Base-by-base conservation (phyloP, 2,113 vertebrate species). In the Scortum barcoo region DNA sequence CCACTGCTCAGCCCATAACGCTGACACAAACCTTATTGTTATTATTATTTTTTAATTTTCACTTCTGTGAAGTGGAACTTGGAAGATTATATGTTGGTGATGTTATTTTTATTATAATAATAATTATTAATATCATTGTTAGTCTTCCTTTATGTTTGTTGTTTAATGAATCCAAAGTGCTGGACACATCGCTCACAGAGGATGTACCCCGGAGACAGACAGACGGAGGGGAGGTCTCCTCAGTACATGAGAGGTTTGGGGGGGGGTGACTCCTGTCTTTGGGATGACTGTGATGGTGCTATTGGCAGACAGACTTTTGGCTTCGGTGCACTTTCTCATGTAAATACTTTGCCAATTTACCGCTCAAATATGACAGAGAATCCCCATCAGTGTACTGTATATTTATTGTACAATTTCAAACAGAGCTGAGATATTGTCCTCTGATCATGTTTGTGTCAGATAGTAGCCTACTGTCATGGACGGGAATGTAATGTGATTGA, bases 21-120 rank as follows among this genome's bases (percentile, higher is more conserved):
- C 98, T 98, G 98, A 99, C 96, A 96, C 96, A 95, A 74, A 90
- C 73, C 7, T 93, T 93, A 93, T 93, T n/a, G n/a, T n/a, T 95
- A 13, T 65, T 8, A 95, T 94, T 95, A 51, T 51, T 67, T 61
- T 78, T 53, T 6, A 57, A 95, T 96, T 96, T 97, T 98, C 97
- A 99, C 98, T 99, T 99, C 98, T 98, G 95, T 99, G 98, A 99
- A 99, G 98, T 99, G 96, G 96, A 97, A 97, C 87, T 96, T 92
- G 95, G 86, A 91, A 96, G 95, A 91, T 89, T 87, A 89, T 88
- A 70, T 79, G 86, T 89, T 85, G 88, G 87, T 93, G 87, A 93
- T 94, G 87, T 95, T 95, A 91, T 95, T 93, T 95, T 95, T 94
- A 95, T 95, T 93, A 95, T 94, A 95, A 95, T 95, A 95, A 95